Base-by-base conservation (phyloP, 37 sponge, comb jelly and placozoan genomes). In the Spongia lamella region DNA sequence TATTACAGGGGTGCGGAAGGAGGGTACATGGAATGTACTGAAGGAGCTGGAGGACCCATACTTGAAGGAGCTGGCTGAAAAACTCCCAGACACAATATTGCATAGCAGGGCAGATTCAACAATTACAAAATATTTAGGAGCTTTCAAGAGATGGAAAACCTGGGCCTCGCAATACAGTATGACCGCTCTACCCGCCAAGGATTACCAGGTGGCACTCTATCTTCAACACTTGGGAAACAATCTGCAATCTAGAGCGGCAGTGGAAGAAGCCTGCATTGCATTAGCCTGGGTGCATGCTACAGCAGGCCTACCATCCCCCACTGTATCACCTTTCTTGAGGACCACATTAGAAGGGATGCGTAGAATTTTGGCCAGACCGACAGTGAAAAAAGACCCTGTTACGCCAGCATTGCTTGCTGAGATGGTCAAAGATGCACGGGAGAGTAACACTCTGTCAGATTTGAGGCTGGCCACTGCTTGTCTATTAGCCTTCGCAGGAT, bases 61-160 rank as follows among this genome's bases (percentile, higher is more conserved):
- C 49, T 70, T 79, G 69, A 27, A 56, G 40, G 32, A 26, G 36
- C 57, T 79, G 25, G 69, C 80, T 20, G 32, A 22, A 40, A 15
- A 30, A 24, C 50, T 79, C 30, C 80, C 80, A 58, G 50, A 25
- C 22, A 50, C 58, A 20, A 61, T 68, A 17, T 61, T 79, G 22
- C 16, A 36, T 20, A 36, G 70, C 39, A 55, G 70, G 31, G 80
- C 80, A n/a, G 38, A 35, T 26, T 35, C 60, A 15, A 79, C 80
- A 15, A 51, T 70, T n/a, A 79, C 56, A 31, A 79, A 79, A 34
- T 79, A 79, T 34, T 20, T 20, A 40, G 70, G 70, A 17, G 80
- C 80, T 33, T 79, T 69, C 30, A 27, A 24, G 29, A 38, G 80
- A 26, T 79, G 70, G 69, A 68, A 67, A 70, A 29, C 19, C 47